Conservation (phyloP, 2,113 vertebrate species). For the Dendrocopos noguchii region DNA sequence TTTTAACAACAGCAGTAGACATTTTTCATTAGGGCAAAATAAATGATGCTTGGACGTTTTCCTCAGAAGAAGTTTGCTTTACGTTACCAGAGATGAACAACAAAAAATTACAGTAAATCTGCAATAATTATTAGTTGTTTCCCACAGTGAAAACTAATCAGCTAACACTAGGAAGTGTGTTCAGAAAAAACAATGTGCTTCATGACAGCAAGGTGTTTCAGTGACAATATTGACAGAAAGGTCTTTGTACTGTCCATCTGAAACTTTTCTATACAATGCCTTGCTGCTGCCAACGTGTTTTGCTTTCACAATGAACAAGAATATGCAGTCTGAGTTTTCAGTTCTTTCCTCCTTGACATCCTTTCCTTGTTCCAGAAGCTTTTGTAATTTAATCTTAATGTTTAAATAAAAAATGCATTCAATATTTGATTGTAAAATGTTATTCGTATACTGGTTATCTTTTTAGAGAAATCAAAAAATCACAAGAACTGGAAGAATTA, state of each 20-base stretch:
- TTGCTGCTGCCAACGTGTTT: constrained; percentile 52
- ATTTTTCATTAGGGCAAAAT: constrained; percentile 51
- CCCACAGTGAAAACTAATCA: constrained; percentile 29
- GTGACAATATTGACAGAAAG: constrained; percentile 32
- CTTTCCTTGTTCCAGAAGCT: constrained; percentile 74
- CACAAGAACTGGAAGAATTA: background rate
- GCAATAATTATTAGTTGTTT: constrained; percentile 18
- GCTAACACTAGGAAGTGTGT: background rate
- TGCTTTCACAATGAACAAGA: constrained; percentile 72
- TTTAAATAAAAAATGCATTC: constrained; percentile 76
- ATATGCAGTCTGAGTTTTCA: constrained; percentile 59
- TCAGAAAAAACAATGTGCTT: background rate
- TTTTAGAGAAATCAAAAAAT: background rate
- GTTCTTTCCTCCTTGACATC: constrained; percentile 62
- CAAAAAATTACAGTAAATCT: constrained; percentile 15
- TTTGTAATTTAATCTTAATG: constrained; percentile 81
- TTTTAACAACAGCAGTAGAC: constrained; percentile 39
- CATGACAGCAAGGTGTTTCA: constrained; percentile 43
- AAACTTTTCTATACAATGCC: constrained; percentile 45
- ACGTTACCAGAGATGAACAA: constrained; percentile 1
- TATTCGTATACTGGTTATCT: constrained; percentile 14
- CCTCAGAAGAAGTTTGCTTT: background rate
- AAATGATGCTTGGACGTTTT: constrained; percentile 38
- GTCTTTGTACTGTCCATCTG: constrained; percentile 38
- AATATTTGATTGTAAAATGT: constrained; percentile 44